Conservation (phyloP, 2,113 vertebrate genomes). For the Psammodynastes pulverulentus region DNA sequence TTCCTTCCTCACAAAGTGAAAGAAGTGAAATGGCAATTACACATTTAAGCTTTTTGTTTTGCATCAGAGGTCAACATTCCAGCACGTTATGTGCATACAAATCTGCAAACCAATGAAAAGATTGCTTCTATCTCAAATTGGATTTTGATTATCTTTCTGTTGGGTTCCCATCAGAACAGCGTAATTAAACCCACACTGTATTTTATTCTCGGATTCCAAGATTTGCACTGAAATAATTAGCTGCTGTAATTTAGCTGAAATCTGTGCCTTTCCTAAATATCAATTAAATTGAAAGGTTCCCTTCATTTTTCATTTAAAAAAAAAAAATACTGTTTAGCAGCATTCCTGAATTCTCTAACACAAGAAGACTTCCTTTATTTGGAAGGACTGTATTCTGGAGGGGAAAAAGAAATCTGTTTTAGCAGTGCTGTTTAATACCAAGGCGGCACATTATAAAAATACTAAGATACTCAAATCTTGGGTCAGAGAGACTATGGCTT, state of each 20-base stretch:
- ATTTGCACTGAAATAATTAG: neutral
- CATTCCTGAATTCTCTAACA: neutral
- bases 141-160: neutral
- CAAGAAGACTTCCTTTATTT: neutral
- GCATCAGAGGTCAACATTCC: neutral
- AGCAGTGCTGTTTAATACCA: constrained; percentile 54
- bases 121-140: neutral
- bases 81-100: neutral
- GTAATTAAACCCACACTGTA: neutral
- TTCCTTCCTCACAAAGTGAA: neutral
- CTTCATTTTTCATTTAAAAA: constrained; percentile 15
- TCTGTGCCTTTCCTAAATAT: neutral
- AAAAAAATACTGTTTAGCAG: neutral
- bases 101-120: neutral
- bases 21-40: neutral
- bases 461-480: constrained; percentile 45
- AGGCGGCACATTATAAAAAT: constrained; percentile 64
- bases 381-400: neutral
- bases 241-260: neutral
- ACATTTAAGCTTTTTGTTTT: neutral
- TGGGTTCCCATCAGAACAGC: neutral
- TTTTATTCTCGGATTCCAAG: neutral
- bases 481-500: constrained; percentile 52
- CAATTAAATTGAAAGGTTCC: neutral
- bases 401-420: constrained; percentile 19